phyloP scores from a whole-genome alignment of 2,888 invertebrate species.

The Acronicta alni region DNA sequence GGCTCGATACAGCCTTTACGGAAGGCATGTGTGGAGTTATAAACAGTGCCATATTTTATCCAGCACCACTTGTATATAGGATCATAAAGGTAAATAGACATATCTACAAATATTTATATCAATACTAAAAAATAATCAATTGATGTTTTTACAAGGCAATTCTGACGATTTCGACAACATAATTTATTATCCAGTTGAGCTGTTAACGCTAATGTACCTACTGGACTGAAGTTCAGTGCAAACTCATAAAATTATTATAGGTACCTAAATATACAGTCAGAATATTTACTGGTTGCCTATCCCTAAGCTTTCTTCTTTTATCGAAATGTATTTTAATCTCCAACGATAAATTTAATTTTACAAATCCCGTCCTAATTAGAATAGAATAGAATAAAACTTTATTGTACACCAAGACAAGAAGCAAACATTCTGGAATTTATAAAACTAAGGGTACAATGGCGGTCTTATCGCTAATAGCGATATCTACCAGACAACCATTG shows the following conservation, averaged over 20 bases:
- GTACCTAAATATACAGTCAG: conserved; percentile 24
- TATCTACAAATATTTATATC: neutral
- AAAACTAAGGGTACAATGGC: too few relatives aligned
- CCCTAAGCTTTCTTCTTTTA: conserved; percentile 36
- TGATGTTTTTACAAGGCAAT: conserved; percentile 19
- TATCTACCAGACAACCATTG: too few relatives aligned
- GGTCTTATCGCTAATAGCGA: too few relatives aligned
- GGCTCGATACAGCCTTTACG: conserved; percentile 97
- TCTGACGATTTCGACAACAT: conserved; percentile 22
- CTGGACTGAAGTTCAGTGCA: conserved; percentile 19
- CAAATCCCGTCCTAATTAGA: too few relatives aligned
- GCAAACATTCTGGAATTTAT: too few relatives aligned
- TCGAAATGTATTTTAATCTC: conserved; percentile 40
- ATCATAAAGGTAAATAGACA: conserved; percentile 77
- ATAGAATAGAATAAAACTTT: too few relatives aligned
- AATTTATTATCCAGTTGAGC: conserved; percentile 18
- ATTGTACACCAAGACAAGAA: too few relatives aligned
- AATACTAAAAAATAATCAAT: neutral
- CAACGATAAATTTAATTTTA: conserved; percentile 47
- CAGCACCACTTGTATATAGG: conserved; percentile 90
- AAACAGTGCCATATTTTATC: conserved; percentile 95
- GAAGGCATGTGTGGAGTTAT: conserved; percentile 97
- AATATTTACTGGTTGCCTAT: conserved; percentile 21
- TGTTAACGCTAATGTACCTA: conserved; percentile 27
- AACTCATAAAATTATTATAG: conserved; percentile 28